Percentiles rank a stretch among this genome's conserved stretches.
These are phyloP conservation scores for Vollenhovia emeryi DNA, from an alignment of 1,140 invertebrate species.

Conservation along the genomic window DNA sequence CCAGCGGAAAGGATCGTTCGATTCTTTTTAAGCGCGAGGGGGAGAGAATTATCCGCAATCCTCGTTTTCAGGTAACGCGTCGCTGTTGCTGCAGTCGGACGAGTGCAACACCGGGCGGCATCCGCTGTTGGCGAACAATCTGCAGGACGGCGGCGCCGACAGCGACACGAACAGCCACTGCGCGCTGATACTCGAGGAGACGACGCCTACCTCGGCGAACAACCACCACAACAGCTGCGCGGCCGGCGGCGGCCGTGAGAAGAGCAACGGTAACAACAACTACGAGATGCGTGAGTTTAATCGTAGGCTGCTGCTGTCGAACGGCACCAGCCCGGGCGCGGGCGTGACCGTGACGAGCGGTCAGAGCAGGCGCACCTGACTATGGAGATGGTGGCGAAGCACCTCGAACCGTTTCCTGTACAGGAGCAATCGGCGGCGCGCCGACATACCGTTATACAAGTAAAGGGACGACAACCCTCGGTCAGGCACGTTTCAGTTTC, in stretches of 20 bases:
- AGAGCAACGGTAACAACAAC: slow-evolving; percentile 91
- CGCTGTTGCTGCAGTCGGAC: slow-evolving; percentile 78
- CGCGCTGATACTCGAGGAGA: slow-evolving; percentile 86
- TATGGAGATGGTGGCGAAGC: slow-evolving; percentile 83
- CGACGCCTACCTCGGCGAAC: slow-evolving; percentile 77
- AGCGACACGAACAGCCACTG: slow-evolving; percentile 89
- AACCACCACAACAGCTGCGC: slow-evolving; percentile 73
- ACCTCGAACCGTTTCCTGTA: slow-evolving; percentile 81
- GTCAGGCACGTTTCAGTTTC: slow-evolving; percentile 7
- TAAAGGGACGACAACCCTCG: slow-evolving; percentile 64
- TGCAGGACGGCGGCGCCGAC: slow-evolving; percentile 87
- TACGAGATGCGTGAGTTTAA: slow-evolving; percentile 90
- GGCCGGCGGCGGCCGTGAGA: slow-evolving; percentile 83
- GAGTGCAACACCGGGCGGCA: slow-evolving; percentile 81
- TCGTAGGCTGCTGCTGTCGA: slow-evolving; percentile 80
- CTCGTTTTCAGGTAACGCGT: slow-evolving; percentile 76
- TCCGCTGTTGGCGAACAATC: slow-evolving; percentile 82
- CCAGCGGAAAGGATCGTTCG: neutral
- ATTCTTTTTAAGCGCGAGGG: neutral
- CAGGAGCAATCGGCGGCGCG: slow-evolving; percentile 80
- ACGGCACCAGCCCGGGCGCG: slow-evolving; percentile 76
- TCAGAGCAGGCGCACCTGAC: slow-evolving; percentile 83
- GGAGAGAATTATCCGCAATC: neutral
- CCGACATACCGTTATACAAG: slow-evolving; percentile 80
- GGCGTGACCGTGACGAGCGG: slow-evolving; percentile 73